Evolutionary conservation across 1,140 invertebrate genomes (phyloP).

Genomic region (Tribolium castaneum): DNA sequence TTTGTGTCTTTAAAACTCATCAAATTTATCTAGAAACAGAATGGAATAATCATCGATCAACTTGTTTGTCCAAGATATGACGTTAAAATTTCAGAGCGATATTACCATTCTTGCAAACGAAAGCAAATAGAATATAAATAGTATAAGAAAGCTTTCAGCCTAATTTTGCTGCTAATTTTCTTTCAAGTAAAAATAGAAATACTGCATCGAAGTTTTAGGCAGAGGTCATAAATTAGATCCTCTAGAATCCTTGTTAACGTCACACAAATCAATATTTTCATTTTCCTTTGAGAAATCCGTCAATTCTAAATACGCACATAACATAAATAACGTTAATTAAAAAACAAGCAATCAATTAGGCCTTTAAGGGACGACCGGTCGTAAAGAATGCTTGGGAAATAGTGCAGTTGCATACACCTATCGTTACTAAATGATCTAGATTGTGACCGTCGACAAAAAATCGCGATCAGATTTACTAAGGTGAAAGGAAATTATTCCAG

Average conservation of each 20-base stretch:
- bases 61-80: neutral
- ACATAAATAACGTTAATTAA: neutral
- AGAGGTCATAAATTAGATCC: neutral
- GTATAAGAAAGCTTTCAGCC: neutral
- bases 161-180: neutral
- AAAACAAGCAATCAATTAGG: neutral
- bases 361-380: neutral
- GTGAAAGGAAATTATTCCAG: constrained; percentile 4
- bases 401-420: neutral
- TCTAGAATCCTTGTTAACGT: neutral
- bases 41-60: neutral
- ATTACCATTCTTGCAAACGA: neutral
- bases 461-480: neutral
- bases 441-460: neutral
- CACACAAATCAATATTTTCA: neutral
- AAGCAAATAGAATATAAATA: neutral
- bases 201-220: neutral
- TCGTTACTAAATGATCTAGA: constrained; percentile 17
- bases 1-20: no score
- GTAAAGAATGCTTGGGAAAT: neutral
- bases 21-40: no score
- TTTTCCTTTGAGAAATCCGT: neutral
- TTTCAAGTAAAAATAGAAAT: neutral
- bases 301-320: neutral
- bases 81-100: neutral